A percentile compares a stretch with the other conserved stretches of the same genome.
phyloP scores from a whole-genome alignment of 92 coral and sea anemone species.

The Zoanthus sansibaricus region DNA sequence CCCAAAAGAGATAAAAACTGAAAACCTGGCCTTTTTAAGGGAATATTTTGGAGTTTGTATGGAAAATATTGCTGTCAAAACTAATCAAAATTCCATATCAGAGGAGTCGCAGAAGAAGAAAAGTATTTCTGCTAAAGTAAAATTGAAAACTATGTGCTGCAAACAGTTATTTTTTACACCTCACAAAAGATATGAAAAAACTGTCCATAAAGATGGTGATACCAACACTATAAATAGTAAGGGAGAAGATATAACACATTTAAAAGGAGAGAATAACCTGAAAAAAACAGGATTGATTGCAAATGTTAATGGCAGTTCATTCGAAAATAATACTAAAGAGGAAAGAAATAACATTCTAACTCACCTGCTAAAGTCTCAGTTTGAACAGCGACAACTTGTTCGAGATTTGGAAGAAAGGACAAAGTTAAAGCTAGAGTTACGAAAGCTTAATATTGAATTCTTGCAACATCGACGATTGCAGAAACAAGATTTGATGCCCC shows the following conservation, averaged over 20 bases:
- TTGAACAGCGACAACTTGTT: constrained; percentile 64
- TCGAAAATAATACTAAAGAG: background rate
- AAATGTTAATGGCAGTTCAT: background rate
- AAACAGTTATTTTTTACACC: constrained; percentile 27
- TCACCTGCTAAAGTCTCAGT: constrained; percentile 66
- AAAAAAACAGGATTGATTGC: background rate
- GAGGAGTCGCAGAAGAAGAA: background rate
- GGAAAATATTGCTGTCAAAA: background rate
- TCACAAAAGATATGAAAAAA: background rate
- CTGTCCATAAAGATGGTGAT: constrained; percentile 3
- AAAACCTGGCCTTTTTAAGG: constrained; percentile 57
- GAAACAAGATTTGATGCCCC: constrained; percentile 32
- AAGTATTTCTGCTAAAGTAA: background rate
- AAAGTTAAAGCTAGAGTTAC: constrained; percentile 62
- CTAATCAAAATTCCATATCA: background rate
- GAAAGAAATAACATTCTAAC: constrained; percentile 47
- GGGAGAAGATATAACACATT: background rate
- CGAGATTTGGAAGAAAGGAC: constrained; percentile 67
- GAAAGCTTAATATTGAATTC: constrained; percentile 73
- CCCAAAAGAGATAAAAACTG: constrained; percentile 72
- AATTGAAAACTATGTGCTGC: background rate
- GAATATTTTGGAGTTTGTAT: constrained; percentile 57
- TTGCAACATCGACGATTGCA: constrained; percentile 52
- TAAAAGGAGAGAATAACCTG: background rate
- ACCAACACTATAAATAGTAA: background rate